Evolutionary conservation across 2,888 invertebrate species (phyloP).

Genomic region (Volucella inanis): DNA sequence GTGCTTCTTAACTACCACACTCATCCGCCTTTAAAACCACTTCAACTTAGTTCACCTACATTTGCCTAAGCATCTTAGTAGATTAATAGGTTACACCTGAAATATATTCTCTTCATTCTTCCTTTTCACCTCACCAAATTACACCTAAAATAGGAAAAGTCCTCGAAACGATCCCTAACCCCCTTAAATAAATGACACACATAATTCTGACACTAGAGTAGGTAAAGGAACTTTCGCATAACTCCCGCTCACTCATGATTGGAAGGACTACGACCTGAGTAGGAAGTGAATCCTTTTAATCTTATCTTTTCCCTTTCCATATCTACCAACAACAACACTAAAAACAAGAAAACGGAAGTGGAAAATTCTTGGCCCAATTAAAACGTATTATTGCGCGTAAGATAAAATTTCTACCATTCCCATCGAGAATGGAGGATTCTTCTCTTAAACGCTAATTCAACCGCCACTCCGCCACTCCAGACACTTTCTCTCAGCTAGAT

Average conservation of each 20-base stretch:
- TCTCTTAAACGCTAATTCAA: background rate
- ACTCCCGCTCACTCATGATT: background rate
- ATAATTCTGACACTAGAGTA: slow-evolving; percentile 38
- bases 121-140: background rate
- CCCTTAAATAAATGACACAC: slow-evolving; percentile 44
- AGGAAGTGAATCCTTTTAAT: slow-evolving; percentile 49
- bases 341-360: slow-evolving; percentile 13
- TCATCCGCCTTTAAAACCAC: slow-evolving; percentile 19
- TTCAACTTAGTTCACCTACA: slow-evolving; percentile 42
- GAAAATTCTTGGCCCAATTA: slow-evolving; percentile 71
- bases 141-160: slow-evolving; percentile 14
- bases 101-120: slow-evolving; percentile 26
- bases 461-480: slow-evolving; percentile 35
- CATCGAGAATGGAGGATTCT: slow-evolving; percentile 21
- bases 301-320: slow-evolving; percentile 44
- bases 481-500: slow-evolving; percentile 10
- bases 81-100: slow-evolving; percentile 70
- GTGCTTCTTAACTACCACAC: slow-evolving; percentile 38
- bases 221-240: slow-evolving; percentile 21
- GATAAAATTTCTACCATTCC: slow-evolving; percentile 57
- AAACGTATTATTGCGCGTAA: slow-evolving; percentile 66
- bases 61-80: slow-evolving; percentile 58
- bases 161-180: slow-evolving; percentile 51
- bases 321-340: no score
- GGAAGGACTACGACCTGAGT: background rate